Evolutionary conservation across 2,113 vertebrate species (phyloP).

Genomic region (Pangasianodon gigas): DNA sequence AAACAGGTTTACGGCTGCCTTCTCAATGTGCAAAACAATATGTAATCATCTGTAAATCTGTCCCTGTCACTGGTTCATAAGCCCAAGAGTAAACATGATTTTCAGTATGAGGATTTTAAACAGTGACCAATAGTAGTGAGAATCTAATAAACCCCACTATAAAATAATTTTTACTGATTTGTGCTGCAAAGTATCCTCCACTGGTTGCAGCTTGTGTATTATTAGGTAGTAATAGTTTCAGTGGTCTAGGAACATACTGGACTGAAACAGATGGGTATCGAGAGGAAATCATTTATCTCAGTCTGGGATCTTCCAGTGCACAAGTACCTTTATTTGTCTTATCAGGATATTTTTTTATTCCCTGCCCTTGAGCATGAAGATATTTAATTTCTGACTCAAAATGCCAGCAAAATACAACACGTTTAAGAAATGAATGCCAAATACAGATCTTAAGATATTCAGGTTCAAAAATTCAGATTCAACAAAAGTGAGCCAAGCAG

Average conservation of each 20-base stretch:
- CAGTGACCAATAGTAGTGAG: constrained; percentile 58
- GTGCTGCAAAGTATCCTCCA: constrained; percentile 58
- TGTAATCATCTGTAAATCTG: constrained; percentile 55
- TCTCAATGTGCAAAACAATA: constrained; percentile 53
- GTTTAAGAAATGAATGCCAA: neutral
- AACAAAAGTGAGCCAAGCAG: neutral
- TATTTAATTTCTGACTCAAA: neutral
- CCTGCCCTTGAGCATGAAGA: neutral
- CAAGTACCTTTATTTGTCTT: neutral
- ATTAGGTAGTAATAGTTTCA: constrained; percentile 42
- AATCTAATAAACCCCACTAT: constrained; percentile 65
- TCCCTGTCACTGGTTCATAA: constrained; percentile 57
- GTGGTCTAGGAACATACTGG: constrained; percentile 6
- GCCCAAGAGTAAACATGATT: constrained; percentile 55
- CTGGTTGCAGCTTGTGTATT: constrained; percentile 50
- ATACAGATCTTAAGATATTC: neutral
- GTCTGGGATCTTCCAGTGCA: constrained; percentile 14
- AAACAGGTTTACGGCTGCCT: constrained; percentile 51
- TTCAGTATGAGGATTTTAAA: constrained; percentile 63
- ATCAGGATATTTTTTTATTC: neutral
- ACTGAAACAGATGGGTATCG: constrained; percentile 25
- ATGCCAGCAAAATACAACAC: neutral
- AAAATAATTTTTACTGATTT: constrained; percentile 65
- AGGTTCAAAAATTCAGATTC: neutral
- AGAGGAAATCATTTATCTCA: constrained; percentile 36